Base-by-base conservation (phyloP, 2,888 invertebrate species). In the Yponomeuta malinellus region DNA sequence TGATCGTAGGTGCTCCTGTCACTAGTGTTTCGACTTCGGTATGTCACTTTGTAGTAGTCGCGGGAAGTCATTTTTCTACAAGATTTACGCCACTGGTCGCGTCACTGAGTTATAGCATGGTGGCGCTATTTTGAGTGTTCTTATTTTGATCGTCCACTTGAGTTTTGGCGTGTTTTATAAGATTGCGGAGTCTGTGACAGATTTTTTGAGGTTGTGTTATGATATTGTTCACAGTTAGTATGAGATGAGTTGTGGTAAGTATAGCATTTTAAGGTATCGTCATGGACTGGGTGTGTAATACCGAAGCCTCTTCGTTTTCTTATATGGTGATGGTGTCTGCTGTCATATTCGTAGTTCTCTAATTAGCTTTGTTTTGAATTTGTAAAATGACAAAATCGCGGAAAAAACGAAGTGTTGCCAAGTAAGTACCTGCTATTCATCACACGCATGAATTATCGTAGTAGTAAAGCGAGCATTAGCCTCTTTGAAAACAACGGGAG, bases 1-100 rank as follows among this genome's bases (percentile, higher is more conserved):
- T 59, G 52, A 59, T 59, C 52, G 52, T 15, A 59, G 15, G 15
- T 59, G 15, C 15, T 59, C 15, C 43, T 43, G 43, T 43, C 43
- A 43, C 9, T 59, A 33, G 83, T 76, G 72, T 82, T 83, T 73
- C 81, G 79, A 76, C 76, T 85, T 73, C 81, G 81, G 78, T 84
- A 89, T 74, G 86, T 83, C 80, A 88, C 87, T 82, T 89, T 87
- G 78, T 89, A 89, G 77, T 86, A 89, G 74, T 92, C 87, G 71
- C 90, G 88, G 69, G 84, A 80, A 77, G 81, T 86, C 91, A 92
- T 92, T 82, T 80, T 52, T 52, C 12, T 59, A 59, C 52, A 15
- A 76, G 66, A 71, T 72, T 73, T 69, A 31, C 48, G 68, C 52
- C 68, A 52, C 67, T 67, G 48, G 31, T 31, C 15, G 31, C 12